These are phyloP conservation scores for Coccyzus lansbergi DNA, from an alignment of 2,797 vertebrate species.

Conservation along the genomic window DNA sequence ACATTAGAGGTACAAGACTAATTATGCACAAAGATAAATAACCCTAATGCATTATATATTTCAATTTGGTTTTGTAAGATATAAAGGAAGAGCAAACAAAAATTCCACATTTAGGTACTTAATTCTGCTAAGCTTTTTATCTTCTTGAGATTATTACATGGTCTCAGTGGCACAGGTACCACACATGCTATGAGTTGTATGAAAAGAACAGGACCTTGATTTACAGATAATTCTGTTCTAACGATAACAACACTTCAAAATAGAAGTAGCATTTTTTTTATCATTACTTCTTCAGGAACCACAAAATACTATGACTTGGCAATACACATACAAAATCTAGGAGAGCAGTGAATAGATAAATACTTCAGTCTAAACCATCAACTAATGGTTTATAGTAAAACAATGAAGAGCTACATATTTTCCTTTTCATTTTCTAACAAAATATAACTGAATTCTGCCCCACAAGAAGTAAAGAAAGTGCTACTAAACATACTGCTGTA, in stretches of 20 bases:
- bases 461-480: slow-evolving; percentile 43
- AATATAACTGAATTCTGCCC: neutral
- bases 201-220: neutral
- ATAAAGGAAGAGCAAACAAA: neutral
- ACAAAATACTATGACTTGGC: neutral
- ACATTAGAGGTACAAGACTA: slow-evolving; percentile 36
- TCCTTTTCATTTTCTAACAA: neutral
- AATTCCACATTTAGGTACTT: neutral
- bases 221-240: neutral
- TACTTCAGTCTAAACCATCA: neutral
- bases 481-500: slow-evolving; percentile 78
- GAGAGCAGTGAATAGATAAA: neutral
- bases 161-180: neutral
- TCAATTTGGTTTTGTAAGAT: neutral
- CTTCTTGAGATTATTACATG: neutral
- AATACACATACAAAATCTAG: neutral
- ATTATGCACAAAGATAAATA: slow-evolving; percentile 24
- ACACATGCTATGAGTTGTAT: neutral
- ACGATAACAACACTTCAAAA: neutral
- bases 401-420: neutral
- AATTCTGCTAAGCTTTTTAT: neutral
- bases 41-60: neutral
- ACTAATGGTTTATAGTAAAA: neutral
- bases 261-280: neutral
- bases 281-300: neutral